A percentile compares a stretch with the other conserved stretches of the same genome.
These are phyloP conservation scores for Harpalus rufipes DNA, from an alignment of 2,888 invertebrate species.

Conservation along the genomic window DNA sequence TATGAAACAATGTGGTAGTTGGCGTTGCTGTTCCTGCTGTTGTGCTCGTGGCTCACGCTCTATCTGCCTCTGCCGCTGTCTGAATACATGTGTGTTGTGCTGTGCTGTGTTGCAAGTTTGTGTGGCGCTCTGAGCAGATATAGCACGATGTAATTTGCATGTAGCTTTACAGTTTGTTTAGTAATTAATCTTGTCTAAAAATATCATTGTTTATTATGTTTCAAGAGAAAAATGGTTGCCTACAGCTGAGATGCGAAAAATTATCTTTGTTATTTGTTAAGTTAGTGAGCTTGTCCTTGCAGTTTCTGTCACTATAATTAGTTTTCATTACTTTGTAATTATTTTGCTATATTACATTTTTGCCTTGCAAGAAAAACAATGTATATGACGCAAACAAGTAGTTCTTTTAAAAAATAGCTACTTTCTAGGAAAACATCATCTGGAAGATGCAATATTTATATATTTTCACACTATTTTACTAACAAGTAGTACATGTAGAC, in stretches of 20 bases:
- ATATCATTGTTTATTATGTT: slow-evolving; percentile 49
- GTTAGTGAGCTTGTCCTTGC: neutral
- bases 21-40: neutral
- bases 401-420: no score
- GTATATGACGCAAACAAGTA: neutral
- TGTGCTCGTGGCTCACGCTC: slow-evolving; percentile 4
- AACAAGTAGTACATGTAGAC: no score
- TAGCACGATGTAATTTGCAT: slow-evolving; percentile 54
- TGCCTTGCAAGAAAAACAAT: neutral
- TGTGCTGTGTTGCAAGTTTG: neutral
- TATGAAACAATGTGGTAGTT: slow-evolving; percentile 27
- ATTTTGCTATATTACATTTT: neutral
- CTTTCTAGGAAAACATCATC: no score
- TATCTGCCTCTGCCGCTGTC: slow-evolving; percentile 15
- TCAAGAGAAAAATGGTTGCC: slow-evolving; percentile 17
- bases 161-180: slow-evolving; percentile 54
- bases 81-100: neutral
- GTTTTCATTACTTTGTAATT: neutral
- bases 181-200: slow-evolving; percentile 51
- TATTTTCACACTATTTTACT: no score
- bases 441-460: no score
- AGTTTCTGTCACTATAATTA: neutral
- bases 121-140: slow-evolving; percentile 16
- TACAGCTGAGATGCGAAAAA: slow-evolving; percentile 17
- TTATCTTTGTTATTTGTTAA: slow-evolving; percentile 17